phyloP scores from a whole-genome alignment of 2,113 vertebrate genomes.

The Seriola quinqueradiata region DNA sequence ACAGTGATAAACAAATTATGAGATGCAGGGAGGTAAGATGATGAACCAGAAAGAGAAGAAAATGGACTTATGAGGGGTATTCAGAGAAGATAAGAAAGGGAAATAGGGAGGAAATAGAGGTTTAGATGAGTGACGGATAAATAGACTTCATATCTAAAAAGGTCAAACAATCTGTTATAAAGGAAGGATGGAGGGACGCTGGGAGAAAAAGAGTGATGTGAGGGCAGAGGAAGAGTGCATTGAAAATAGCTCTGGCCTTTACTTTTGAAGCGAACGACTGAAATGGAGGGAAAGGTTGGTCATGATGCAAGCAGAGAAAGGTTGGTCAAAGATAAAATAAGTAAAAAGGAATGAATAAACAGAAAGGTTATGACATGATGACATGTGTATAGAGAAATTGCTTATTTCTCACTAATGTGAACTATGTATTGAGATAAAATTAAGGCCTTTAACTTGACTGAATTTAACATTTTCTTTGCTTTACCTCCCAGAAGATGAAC shows the following conservation, averaged over 20 bases:
- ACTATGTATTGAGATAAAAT: constrained; percentile 10
- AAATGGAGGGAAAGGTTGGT: constrained; percentile 41
- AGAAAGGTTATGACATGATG: constrained; percentile 25
- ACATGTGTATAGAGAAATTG: not conserved
- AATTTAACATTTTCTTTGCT: constrained; percentile 3
- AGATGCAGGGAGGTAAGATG: not conserved
- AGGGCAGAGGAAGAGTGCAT: constrained; percentile 16
- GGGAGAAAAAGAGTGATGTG: constrained; percentile 14
- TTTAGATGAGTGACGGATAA: constrained; percentile 37
- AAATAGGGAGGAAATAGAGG: constrained; percentile 12
- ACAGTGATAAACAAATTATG: not conserved
- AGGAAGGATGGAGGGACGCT: not conserved
- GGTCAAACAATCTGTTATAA: constrained; percentile 35
- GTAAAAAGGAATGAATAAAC: constrained; percentile 40
- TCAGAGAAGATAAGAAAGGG: not conserved
- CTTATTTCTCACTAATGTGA: constrained; percentile 16
- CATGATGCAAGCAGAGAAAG: constrained; percentile 31
- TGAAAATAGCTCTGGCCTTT: constrained; percentile 67
- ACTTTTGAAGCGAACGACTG: constrained; percentile 34
- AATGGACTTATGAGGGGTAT: not conserved
- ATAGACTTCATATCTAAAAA: constrained; percentile 46
- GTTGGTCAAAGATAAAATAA: constrained; percentile 53
- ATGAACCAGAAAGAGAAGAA: constrained; percentile 9
- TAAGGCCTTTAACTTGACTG: constrained; percentile 6
- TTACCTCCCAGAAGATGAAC: not conserved